Evolutionary conservation across 2,113 vertebrate species (phyloP).

Genomic region (Ctenodactylus gundi): DNA sequence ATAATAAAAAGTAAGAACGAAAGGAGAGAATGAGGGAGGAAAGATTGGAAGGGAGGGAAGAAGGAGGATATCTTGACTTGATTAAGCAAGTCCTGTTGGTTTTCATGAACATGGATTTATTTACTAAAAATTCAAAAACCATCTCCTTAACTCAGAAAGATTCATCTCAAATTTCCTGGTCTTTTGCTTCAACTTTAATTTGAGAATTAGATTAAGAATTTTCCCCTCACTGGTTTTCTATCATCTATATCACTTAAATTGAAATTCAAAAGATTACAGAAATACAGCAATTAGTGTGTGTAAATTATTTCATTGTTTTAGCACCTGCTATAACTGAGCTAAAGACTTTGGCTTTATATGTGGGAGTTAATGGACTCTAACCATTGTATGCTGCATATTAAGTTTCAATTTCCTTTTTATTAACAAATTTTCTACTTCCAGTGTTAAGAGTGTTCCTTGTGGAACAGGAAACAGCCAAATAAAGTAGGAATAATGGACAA

Average conservation of each 20-base stretch:
- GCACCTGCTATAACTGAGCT: neutral
- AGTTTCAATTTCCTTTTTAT: neutral
- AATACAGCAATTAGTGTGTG: neutral
- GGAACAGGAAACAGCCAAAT: neutral
- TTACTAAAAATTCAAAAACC: conserved; percentile 61
- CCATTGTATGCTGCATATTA: neutral
- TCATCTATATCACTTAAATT: neutral
- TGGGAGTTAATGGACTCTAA: neutral
- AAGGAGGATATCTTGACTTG: neutral
- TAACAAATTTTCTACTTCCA: neutral
- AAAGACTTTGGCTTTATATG: neutral
- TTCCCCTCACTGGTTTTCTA: neutral
- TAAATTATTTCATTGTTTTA: neutral
- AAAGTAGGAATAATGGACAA: neutral
- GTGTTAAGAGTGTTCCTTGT: neutral
- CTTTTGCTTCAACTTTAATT: conserved; percentile 52
- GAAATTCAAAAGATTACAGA: neutral
- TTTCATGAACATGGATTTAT: conserved; percentile 60
- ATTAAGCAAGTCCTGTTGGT: conserved; percentile 20
- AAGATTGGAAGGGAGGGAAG: neutral
- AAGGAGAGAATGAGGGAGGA: neutral
- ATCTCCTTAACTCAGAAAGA: conserved; percentile 55
- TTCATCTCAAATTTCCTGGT: conserved; percentile 2
- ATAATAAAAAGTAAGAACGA: neutral
- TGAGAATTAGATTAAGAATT: conserved; percentile 43